Conservation (phyloP, 53 echinoderm and acorn worm species). For the Stichopus horrens region DNA sequence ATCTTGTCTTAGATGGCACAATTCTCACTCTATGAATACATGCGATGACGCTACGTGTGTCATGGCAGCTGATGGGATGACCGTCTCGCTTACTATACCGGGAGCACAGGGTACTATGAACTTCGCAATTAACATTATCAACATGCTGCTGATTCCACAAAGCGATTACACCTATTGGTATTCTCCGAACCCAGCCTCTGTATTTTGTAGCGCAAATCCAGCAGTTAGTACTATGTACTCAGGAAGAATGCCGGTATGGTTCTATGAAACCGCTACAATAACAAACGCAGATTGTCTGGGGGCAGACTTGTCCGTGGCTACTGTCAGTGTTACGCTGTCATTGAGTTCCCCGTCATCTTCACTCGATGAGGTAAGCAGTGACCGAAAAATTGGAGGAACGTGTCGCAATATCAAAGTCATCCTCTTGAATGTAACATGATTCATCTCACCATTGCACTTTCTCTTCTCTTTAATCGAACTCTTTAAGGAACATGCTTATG, state of each 20-base stretch:
- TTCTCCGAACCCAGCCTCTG: slow-evolving; percentile 43
- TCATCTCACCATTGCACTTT: too few relatives aligned
- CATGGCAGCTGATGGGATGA: slow-evolving; percentile 56
- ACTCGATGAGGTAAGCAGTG: slow-evolving; percentile 59
- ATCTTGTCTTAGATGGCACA: slow-evolving; percentile 38
- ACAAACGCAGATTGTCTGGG: slow-evolving; percentile 17
- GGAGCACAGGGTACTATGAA: slow-evolving; percentile 53
- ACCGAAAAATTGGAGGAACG: too few relatives aligned
- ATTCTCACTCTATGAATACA: slow-evolving; percentile 60
- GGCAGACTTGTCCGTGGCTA: neutral
- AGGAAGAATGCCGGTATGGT: slow-evolving; percentile 68
- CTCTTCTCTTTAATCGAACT: too few relatives aligned
- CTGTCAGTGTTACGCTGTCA: slow-evolving; percentile 40
- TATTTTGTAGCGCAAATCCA: slow-evolving; percentile 37
- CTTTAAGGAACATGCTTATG: too few relatives aligned
- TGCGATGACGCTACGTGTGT: slow-evolving; percentile 57
- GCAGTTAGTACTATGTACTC: slow-evolving; percentile 22
- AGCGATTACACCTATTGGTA: slow-evolving; percentile 79
- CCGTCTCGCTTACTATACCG: slow-evolving; percentile 55
- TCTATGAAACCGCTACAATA: slow-evolving; percentile 64
- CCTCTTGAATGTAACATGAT: too few relatives aligned
- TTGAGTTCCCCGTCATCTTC: slow-evolving; percentile 24
- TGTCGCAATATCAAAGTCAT: too few relatives aligned
- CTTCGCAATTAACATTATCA: slow-evolving; percentile 72
- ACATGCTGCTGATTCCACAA: slow-evolving; percentile 62